Conservation (phyloP, 2,797 vertebrate genomes). For the Oryzias dopingdopingensis region DNA sequence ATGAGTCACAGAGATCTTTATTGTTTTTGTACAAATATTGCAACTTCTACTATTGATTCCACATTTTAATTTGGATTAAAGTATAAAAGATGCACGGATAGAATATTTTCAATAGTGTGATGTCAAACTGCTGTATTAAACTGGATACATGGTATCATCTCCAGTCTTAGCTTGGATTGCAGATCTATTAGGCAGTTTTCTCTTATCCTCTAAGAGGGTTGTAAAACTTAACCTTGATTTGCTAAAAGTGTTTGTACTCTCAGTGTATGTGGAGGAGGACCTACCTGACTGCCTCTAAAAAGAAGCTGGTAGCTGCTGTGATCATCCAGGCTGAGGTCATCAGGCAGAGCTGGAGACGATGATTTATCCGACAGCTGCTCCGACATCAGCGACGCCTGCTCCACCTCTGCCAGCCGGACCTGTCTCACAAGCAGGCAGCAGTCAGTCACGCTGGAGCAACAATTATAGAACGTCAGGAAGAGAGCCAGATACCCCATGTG, state of each 20-base stretch:
- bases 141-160: too few relatives aligned
- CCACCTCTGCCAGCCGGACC: constrained; percentile 93
- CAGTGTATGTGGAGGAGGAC: not conserved
- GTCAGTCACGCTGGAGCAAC: not conserved
- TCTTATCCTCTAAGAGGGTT: too few relatives aligned
- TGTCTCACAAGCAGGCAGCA: constrained; percentile 54
- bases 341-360: constrained; percentile 88
- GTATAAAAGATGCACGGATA: too few relatives aligned
- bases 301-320: constrained; percentile 81
- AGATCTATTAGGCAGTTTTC: too few relatives aligned
- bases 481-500: not conserved
- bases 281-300: constrained; percentile 81
- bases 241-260: not conserved
- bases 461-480: not conserved
- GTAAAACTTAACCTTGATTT: too few relatives aligned
- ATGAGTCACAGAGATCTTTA: too few relatives aligned
- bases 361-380: constrained; percentile 89
- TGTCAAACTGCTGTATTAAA: too few relatives aligned
- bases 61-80: too few relatives aligned
- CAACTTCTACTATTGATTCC: too few relatives aligned
- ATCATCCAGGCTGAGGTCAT: constrained; percentile 91
- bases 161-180: too few relatives aligned
- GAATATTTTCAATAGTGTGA: too few relatives aligned
- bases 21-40: too few relatives aligned
- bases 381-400: constrained; percentile 92